Percentiles rank a stretch among this genome's conserved stretches.
Evolutionary conservation across 2,113 vertebrate genomes (phyloP).

Genomic region (Notiomystis cincta): DNA sequence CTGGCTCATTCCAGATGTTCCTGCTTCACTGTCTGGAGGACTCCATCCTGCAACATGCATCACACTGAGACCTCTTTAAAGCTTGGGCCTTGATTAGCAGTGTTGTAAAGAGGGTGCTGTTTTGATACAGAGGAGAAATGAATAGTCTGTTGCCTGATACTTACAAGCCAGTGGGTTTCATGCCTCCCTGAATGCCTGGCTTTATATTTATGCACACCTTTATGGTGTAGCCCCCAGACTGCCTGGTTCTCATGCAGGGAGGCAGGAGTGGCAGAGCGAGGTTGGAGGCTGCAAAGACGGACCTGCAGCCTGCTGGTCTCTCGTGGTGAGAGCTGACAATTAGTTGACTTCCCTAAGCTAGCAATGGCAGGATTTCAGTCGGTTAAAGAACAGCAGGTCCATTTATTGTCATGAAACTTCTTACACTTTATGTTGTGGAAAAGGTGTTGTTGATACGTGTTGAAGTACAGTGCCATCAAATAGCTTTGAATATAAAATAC

Average conservation of each 20-base stretch:
- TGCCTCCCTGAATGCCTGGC: not conserved
- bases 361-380: not conserved
- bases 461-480: not conserved
- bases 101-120: not conserved
- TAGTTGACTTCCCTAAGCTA: not conserved
- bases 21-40: not conserved
- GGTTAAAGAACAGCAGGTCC: not conserved
- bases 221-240: not conserved
- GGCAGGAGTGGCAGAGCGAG: rapidly evolving
- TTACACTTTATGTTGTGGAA: not conserved
- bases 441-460: not conserved
- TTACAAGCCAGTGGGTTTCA: rapidly evolving
- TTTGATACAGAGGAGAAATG: not conserved
- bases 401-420: not conserved
- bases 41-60: not conserved
- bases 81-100: not conserved
- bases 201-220: rapidly evolving
- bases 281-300: not conserved
- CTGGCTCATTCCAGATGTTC: not conserved
- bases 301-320: not conserved
- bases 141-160: not conserved
- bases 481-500: not conserved
- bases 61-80: not conserved
- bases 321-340: not conserved
- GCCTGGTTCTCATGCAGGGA: not conserved